These are phyloP conservation scores for Apaloderma vittatum DNA, from an alignment of 2,113 vertebrate genomes.

Conservation along the genomic window DNA sequence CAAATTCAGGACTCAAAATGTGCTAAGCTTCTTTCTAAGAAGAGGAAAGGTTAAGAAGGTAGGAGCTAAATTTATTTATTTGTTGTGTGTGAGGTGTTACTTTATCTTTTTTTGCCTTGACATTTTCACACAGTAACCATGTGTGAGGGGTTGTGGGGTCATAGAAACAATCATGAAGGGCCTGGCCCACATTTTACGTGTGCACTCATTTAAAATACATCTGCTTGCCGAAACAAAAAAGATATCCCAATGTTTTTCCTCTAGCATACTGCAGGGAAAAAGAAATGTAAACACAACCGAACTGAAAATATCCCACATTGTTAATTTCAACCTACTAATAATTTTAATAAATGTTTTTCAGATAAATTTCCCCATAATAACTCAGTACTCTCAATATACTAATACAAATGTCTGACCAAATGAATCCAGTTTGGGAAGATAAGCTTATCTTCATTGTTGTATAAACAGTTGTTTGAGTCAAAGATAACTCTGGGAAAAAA, in stretches of 20 bases:
- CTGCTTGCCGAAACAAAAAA: neutral
- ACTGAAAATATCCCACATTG: neutral
- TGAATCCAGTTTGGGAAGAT: neutral
- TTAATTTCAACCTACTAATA: neutral
- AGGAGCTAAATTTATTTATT: neutral
- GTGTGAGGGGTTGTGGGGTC: neutral
- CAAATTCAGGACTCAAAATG: neutral
- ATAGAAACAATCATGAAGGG: neutral
- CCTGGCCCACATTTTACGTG: neutral
- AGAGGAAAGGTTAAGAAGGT: neutral
- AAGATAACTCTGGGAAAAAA: neutral
- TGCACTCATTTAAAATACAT: neutral
- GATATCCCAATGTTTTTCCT: neutral
- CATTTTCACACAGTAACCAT: neutral
- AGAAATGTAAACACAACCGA: neutral
- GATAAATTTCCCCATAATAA: neutral
- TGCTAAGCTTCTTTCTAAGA: neutral
- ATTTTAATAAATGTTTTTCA: neutral
- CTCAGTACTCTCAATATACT: neutral
- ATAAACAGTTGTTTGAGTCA: neutral
- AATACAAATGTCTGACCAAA: neutral
- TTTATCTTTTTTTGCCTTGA: neutral
- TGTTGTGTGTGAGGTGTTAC: neutral
- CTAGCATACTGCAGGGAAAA: neutral
- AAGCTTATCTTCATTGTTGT: neutral